These are phyloP conservation scores for Tetramorium simillimum DNA, from an alignment of 1,140 invertebrate species.

Conservation along the genomic window DNA sequence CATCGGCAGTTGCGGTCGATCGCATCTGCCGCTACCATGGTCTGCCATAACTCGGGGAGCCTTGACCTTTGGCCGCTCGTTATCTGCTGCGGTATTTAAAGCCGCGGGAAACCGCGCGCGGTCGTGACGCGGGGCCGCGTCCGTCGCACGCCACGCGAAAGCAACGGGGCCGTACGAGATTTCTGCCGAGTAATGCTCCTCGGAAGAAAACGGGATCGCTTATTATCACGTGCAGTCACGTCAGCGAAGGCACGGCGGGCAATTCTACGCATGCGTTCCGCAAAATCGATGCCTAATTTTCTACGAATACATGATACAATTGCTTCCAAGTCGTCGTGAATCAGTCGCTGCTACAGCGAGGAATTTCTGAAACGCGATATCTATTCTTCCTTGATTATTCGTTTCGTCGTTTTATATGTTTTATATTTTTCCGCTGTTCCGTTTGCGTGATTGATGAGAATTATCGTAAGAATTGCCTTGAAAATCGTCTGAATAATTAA, in stretches of 20 bases:
- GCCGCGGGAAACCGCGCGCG: neutral
- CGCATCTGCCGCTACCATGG: conserved; percentile 14
- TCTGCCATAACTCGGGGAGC: conserved; percentile 22
- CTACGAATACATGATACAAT: neutral
- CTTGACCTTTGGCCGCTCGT: conserved; percentile 60
- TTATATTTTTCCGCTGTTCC: too few species aligned
- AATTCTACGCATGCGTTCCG: conserved; percentile 1
- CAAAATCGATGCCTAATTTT: conserved; percentile 48
- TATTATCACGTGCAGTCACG: conserved; percentile 34
- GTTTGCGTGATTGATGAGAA: neutral
- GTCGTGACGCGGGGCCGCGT: neutral
- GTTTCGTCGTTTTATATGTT: neutral
- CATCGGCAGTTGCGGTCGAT: conserved; percentile 21
- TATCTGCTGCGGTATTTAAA: conserved; percentile 46
- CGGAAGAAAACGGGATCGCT: neutral
- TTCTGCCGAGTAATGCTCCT: conserved; percentile 10
- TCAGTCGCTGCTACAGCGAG: neutral
- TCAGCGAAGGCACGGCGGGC: neutral
- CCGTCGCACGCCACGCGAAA: neutral
- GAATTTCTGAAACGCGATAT: neutral
- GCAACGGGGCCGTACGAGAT: neutral
- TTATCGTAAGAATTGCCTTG: conserved; percentile 7
- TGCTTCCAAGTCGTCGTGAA: neutral
- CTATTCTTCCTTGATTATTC: neutral
- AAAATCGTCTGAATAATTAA: conserved; percentile 27